phyloP scores from a whole-genome alignment of 2,888 invertebrate species.

The Rosalia funebris region DNA sequence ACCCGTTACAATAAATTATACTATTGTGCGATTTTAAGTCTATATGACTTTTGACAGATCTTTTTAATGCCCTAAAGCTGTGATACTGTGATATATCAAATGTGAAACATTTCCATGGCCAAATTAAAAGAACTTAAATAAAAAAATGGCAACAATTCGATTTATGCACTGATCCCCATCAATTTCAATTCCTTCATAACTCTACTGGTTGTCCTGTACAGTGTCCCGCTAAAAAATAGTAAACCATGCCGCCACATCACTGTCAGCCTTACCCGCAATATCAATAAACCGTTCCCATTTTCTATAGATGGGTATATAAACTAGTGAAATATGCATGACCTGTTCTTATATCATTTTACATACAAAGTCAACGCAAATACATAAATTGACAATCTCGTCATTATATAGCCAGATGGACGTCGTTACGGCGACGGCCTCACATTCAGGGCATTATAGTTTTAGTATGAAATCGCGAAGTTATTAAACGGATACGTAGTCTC shows the following conservation, averaged over 20 bases:
- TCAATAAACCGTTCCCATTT: slow-evolving; percentile 10
- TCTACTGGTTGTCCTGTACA: too few species aligned
- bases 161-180: too few species aligned
- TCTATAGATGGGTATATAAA: slow-evolving; percentile 35
- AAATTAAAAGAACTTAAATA: too few species aligned
- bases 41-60: too few species aligned
- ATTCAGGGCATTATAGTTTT: slow-evolving; percentile 25
- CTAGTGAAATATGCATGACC: slow-evolving; percentile 35
- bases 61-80: too few species aligned
- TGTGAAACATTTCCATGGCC: too few species aligned
- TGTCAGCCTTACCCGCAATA: slow-evolving; percentile 16
- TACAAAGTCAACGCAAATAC: slow-evolving; percentile 36
- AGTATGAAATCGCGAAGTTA: slow-evolving; percentile 25
- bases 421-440: slow-evolving; percentile 30
- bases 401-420: slow-evolving; percentile 35
- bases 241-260: slow-evolving; percentile 21
- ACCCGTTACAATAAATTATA: too few species aligned
- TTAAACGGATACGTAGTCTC: slow-evolving; percentile 10
- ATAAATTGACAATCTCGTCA: slow-evolving; percentile 38
- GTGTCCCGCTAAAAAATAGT: background rate
- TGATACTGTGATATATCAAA: too few species aligned
- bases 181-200: too few species aligned
- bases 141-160: too few species aligned
- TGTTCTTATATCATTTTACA: slow-evolving; percentile 37
- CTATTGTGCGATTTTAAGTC: too few species aligned